phyloP scores from a whole-genome alignment of 92 coral and sea anemone species.

The Porites cylindrica region DNA sequence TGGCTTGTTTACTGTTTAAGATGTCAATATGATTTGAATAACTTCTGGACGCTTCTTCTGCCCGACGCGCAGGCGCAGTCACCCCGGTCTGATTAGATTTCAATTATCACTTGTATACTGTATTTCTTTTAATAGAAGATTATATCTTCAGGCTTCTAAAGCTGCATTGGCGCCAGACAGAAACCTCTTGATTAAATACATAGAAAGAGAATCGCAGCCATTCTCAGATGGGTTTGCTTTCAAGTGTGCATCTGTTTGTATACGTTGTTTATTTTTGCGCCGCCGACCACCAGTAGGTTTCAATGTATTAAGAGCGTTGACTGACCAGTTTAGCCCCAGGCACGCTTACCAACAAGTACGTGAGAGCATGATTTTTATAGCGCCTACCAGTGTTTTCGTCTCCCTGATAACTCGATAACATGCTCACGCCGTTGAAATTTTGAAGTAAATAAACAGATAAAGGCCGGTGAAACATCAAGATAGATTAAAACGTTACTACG shows the following conservation, averaged over 20 bases:
- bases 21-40: too few species aligned
- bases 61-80: too few species aligned
- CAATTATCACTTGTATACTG: too few species aligned
- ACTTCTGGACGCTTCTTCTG: too few species aligned
- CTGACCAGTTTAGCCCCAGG: slow-evolving; percentile 14
- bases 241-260: background rate
- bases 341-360: background rate
- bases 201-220: background rate
- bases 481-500: slow-evolving; percentile 12
- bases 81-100: too few species aligned
- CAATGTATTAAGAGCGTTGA: background rate
- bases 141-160: too few species aligned
- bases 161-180: too few species aligned
- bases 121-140: too few species aligned
- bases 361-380: slow-evolving; percentile 2
- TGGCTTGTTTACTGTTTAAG: background rate
- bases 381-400: background rate
- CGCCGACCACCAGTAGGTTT: background rate
- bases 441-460: background rate
- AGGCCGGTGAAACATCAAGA: background rate
- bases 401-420: background rate
- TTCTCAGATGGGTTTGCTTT: background rate
- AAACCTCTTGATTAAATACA: background rate
- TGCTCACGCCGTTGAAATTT: slow-evolving; percentile 31
- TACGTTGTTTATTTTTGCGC: background rate